A percentile compares a stretch with the other conserved stretches of the same genome.
Evolutionary conservation across 2,888 invertebrate species (phyloP).

Genomic region (Slavum lentiscoides): DNA sequence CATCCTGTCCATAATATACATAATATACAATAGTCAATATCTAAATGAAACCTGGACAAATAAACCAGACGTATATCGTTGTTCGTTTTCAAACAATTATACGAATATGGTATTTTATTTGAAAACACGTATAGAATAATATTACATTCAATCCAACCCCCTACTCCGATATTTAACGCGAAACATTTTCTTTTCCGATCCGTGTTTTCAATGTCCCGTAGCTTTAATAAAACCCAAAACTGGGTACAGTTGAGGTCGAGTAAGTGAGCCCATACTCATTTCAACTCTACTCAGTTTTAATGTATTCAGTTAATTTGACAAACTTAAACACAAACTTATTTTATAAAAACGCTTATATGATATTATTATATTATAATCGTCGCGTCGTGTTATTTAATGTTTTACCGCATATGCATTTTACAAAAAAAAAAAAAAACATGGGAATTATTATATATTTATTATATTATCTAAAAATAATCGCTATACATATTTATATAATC

Average conservation of each 20-base stretch:
- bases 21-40: too few relatives aligned
- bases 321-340: conserved; percentile 38
- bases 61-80: too few relatives aligned
- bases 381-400: conserved; percentile 17
- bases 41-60: too few relatives aligned
- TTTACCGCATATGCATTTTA: background rate
- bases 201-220: background rate
- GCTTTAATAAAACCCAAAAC: conserved; percentile 17
- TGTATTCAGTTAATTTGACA: conserved; percentile 52
- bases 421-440: conserved; percentile 21
- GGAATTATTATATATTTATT: conserved; percentile 46
- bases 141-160: too few relatives aligned
- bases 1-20: too few relatives aligned
- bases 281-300: conserved; percentile 52
- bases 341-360: conserved; percentile 13
- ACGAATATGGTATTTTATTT: background rate
- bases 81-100: too few relatives aligned
- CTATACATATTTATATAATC: conserved; percentile 4
- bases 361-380: conserved; percentile 19
- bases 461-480: conserved; percentile 2
- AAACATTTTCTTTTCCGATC: too few relatives aligned
- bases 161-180: too few relatives aligned
- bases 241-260: conserved; percentile 42
- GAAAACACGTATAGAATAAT: background rate
- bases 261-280: conserved; percentile 48